Percentiles rank a stretch among this genome's conserved stretches.
Conservation (phyloP, 2,797 vertebrate genomes). For the Balearica regulorum region DNA sequence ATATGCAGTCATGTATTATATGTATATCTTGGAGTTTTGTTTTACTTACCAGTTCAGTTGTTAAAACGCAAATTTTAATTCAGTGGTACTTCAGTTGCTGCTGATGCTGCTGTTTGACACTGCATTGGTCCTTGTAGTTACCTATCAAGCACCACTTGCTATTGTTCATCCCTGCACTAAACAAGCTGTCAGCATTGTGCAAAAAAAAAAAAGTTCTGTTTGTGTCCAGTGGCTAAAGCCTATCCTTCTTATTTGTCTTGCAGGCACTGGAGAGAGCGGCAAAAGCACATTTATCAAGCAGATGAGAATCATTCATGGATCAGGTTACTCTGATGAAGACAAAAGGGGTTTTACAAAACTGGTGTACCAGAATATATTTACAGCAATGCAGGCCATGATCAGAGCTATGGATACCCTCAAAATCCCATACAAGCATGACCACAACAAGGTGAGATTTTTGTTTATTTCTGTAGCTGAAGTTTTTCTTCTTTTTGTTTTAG, state of each 20-base stretch:
- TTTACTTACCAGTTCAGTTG: neutral
- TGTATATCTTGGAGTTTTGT: neutral
- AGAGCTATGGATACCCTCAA: slow-evolving; percentile 90
- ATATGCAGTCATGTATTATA: neutral
- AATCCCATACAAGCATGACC: slow-evolving; percentile 92
- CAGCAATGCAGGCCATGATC: slow-evolving; percentile 94
- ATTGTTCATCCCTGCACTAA: neutral
- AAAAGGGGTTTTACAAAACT: slow-evolving; percentile 92
- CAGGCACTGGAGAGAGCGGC: slow-evolving; percentile 94
- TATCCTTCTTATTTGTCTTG: slow-evolving; percentile 55
- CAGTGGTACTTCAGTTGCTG: neutral
- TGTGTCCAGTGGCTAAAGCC: slow-evolving; percentile 22
- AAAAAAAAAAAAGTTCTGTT: neutral
- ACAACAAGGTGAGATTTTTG: slow-evolving; percentile 85
- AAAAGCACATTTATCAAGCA: slow-evolving; percentile 97
- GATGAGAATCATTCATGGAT: slow-evolving; percentile 94
- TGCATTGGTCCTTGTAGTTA: neutral
- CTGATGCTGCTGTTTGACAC: neutral
- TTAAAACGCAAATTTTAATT: neutral
- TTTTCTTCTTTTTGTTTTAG: neutral
- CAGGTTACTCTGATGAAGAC: slow-evolving; percentile 94
- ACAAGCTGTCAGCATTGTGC: neutral
- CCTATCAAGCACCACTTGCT: neutral
- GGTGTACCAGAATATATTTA: slow-evolving; percentile 97
- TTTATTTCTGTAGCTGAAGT: neutral